Percentiles rank a stretch among this genome's conserved stretches.
These are phyloP conservation scores for Lonchura striata DNA, from an alignment of 2,113 vertebrate genomes.

Conservation along the genomic window DNA sequence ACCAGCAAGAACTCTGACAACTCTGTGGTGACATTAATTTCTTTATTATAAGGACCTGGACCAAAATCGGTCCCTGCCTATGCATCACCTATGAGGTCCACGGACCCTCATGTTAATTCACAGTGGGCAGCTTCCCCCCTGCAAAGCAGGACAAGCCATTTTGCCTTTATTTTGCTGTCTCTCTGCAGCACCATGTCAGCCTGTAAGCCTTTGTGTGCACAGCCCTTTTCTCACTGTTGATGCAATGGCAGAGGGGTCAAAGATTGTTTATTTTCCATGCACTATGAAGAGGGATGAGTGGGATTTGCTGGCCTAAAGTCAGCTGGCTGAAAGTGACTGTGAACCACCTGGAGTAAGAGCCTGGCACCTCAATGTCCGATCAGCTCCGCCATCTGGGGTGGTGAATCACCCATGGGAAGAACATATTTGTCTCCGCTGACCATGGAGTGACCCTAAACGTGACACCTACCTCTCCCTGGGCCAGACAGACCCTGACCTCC, in stretches of 20 bases:
- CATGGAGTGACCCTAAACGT: background rate
- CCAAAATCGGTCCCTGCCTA: background rate
- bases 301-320: background rate
- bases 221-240: background rate
- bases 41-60: background rate
- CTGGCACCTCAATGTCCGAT: rapidly evolving
- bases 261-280: background rate
- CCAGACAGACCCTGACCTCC: background rate
- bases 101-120: background rate
- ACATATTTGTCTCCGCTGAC: background rate
- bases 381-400: background rate
- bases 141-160: background rate
- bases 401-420: background rate
- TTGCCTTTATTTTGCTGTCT: background rate
- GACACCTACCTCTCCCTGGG: background rate
- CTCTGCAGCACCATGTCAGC: background rate
- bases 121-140: background rate
- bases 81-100: background rate
- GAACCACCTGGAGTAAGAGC: background rate
- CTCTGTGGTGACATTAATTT: background rate
- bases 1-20: background rate
- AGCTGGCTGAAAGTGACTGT: background rate
- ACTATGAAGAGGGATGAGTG: background rate
- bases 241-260: background rate
- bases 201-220: background rate